Conservation (phyloP, 2,113 vertebrate species). For the Aix galericulata region DNA sequence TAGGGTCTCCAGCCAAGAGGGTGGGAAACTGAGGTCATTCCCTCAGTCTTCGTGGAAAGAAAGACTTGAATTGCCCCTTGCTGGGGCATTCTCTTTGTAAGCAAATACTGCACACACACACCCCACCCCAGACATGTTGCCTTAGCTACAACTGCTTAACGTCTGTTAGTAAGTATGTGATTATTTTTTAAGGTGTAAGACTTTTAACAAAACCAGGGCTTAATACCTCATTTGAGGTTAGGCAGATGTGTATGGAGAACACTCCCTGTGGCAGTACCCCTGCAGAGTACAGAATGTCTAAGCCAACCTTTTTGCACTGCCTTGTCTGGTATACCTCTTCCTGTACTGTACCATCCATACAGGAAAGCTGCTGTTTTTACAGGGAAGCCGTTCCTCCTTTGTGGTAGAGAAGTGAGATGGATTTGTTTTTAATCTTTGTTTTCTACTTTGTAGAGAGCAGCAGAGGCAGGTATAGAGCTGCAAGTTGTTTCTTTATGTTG, state of each 20-base stretch:
- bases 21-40: not conserved
- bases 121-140: not conserved
- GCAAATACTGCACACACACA: not conserved
- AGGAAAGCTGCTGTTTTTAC: not conserved
- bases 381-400: not conserved
- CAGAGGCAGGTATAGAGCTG: not conserved
- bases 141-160: not conserved
- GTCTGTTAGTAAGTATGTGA: not conserved
- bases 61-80: not conserved
- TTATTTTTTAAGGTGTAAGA: not conserved
- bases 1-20: not conserved
- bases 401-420: not conserved
- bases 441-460: not conserved
- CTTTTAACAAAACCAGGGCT: not conserved
- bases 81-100: not conserved
- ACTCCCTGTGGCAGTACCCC: not conserved
- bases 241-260: not conserved
- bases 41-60: not conserved
- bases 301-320: accelerated
- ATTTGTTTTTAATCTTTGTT: not conserved
- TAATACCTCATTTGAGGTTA: not conserved
- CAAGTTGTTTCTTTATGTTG: not conserved
- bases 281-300: not conserved
- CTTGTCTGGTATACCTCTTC: not conserved
- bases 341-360: not conserved